phyloP scores from a whole-genome alignment of 2,888 invertebrate species.

The Brachycybe producta region DNA sequence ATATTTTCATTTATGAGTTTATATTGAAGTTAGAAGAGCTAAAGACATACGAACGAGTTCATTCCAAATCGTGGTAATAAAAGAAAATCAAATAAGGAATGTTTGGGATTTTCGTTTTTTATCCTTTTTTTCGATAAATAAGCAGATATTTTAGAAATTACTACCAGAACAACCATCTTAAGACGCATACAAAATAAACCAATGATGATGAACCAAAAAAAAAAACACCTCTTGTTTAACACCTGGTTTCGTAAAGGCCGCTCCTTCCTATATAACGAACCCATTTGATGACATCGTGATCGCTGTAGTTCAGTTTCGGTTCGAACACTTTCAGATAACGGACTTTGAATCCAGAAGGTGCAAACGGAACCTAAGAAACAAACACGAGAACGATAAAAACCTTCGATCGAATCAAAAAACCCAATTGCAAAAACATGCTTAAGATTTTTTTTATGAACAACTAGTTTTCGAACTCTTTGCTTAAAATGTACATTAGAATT shows the following conservation, averaged over 20 bases:
- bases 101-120: too few species aligned
- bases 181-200: not conserved
- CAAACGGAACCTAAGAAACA: constrained; percentile 75
- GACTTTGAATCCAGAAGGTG: constrained; percentile 98
- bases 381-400: not conserved
- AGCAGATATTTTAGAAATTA: too few species aligned
- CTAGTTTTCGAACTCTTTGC: too few species aligned
- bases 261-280: constrained; percentile 98
- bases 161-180: too few species aligned
- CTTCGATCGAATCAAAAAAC: not conserved
- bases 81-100: too few species aligned
- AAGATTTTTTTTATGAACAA: not conserved
- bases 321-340: constrained; percentile 99
- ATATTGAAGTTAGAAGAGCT: too few species aligned
- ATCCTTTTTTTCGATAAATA: too few species aligned
- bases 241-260: constrained; percentile 97
- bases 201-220: not conserved
- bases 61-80: too few species aligned
- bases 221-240: constrained; percentile 41
- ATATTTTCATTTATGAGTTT: too few species aligned
- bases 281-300: constrained; percentile 99
- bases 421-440: not conserved
- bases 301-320: constrained; percentile 97
- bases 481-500: too few species aligned
- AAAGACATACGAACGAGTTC: too few species aligned